A percentile compares a stretch with the other conserved stretches of the same genome.
Evolutionary conservation across 2,797 vertebrate genomes (phyloP).

Genomic region (Fistularia commersonii): DNA sequence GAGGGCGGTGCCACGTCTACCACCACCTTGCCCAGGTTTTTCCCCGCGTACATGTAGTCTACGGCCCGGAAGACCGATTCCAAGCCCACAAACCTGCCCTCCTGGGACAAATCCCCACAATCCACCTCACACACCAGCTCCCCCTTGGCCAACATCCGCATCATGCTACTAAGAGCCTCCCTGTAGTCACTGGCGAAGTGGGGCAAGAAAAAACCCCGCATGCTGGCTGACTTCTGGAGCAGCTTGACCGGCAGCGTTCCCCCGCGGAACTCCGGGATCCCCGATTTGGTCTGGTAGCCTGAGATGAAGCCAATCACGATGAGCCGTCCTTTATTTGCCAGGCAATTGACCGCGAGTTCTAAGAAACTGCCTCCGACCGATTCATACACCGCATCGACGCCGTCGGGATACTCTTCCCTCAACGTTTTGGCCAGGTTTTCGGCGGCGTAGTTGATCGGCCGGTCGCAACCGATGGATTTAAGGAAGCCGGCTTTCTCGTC

Average conservation of each 20-base stretch:
- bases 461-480: conserved; percentile 86
- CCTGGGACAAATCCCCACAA: conserved; percentile 73
- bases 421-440: conserved; percentile 79
- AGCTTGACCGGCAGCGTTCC: conserved; percentile 81
- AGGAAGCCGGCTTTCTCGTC: conserved; percentile 85
- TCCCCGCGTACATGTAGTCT: conserved; percentile 90
- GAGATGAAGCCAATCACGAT: conserved; percentile 89
- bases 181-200: conserved; percentile 81
- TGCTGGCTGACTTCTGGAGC: conserved; percentile 85
- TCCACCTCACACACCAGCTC: conserved; percentile 88
- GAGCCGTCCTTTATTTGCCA: conserved; percentile 82
- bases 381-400: conserved; percentile 89
- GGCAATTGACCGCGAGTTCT: conserved; percentile 79
- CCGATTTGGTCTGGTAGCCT: conserved; percentile 84
- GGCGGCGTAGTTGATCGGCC: conserved; percentile 83
- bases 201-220: conserved; percentile 88
- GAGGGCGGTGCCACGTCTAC: conserved; percentile 78
- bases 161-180: conserved; percentile 79
- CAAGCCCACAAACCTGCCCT: conserved; percentile 83
- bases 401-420: conserved; percentile 79
- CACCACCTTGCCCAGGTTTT: conserved; percentile 91
- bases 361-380: conserved; percentile 83
- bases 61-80: conserved; percentile 88
- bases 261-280: conserved; percentile 74
- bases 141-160: conserved; percentile 77